A percentile compares a stretch with the other conserved stretches of the same genome.
Conservation (phyloP, 2,113 vertebrate species). For the Pleuronectes platessa region DNA sequence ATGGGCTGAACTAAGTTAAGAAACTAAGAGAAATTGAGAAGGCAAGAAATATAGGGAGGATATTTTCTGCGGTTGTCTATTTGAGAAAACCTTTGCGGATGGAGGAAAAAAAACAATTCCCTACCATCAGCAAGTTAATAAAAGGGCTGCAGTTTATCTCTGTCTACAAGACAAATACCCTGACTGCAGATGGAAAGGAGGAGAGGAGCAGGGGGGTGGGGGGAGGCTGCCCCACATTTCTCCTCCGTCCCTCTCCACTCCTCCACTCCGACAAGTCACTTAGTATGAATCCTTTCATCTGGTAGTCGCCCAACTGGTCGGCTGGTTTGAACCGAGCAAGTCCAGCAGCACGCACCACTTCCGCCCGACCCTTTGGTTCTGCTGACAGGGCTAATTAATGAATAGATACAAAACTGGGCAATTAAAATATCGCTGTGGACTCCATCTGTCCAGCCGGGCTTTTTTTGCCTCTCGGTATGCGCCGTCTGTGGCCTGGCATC, state of each 20-base stretch:
- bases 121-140: conserved; percentile 83
- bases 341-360: conserved; percentile 16
- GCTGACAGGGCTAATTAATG: conserved; percentile 67
- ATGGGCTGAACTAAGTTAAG: conserved; percentile 19
- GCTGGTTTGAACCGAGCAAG: conserved; percentile 24
- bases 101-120: conserved; percentile 67
- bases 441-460: conserved; percentile 66
- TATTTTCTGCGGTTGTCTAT: conserved; percentile 67
- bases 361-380: conserved; percentile 48
- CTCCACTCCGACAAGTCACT: conserved; percentile 58
- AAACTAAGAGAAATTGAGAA: conserved; percentile 53
- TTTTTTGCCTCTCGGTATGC: conserved; percentile 56
- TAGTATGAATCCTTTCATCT: conserved; percentile 48
- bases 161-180: conserved; percentile 82
- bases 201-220: conserved; percentile 44
- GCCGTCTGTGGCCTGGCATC: conserved; percentile 27
- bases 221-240: conserved; percentile 64
- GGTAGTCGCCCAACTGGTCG: conserved; percentile 34
- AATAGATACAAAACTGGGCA: conserved; percentile 55
- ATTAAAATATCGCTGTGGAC: conserved; percentile 55
- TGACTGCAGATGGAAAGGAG: conserved; percentile 60
- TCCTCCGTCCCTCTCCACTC: conserved; percentile 27
- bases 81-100: conserved; percentile 66
- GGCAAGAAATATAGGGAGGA: conserved; percentile 60
- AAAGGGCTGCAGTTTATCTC: conserved; percentile 81